Percentiles rank a stretch among this genome's conserved stretches.
These are phyloP conservation scores for Crioceris asparagi DNA, from an alignment of 2,888 invertebrate genomes.

Conservation along the genomic window DNA sequence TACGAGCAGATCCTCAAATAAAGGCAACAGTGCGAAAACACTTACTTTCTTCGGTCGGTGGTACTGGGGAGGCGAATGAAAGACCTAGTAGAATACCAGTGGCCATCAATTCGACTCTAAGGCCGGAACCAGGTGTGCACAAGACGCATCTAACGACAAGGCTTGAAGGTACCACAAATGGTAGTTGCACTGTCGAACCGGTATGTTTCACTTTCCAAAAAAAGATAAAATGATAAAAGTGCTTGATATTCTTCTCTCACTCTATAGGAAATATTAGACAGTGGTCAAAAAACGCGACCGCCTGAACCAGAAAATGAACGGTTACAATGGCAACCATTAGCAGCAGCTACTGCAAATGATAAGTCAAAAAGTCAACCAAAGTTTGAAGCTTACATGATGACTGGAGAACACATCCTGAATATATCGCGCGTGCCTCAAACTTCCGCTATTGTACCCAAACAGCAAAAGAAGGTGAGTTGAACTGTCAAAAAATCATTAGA, in stretches of 20 bases:
- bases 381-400: slow-evolving; percentile 96
- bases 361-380: slow-evolving; percentile 38
- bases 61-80: slow-evolving; percentile 15
- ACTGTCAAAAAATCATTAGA: background rate
- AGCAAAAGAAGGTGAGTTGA: slow-evolving; percentile 42
- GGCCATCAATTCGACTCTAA: slow-evolving; percentile 25
- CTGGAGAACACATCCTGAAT: slow-evolving; percentile 90
- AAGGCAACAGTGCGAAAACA: slow-evolving; percentile 70
- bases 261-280: too few species aligned
- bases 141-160: slow-evolving; percentile 14
- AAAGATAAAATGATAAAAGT: too few species aligned
- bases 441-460: slow-evolving; percentile 49
- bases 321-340: slow-evolving; percentile 45
- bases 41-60: slow-evolving; percentile 46
- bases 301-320: slow-evolving; percentile 42
- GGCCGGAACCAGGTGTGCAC: slow-evolving; percentile 17
- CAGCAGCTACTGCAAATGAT: slow-evolving; percentile 32
- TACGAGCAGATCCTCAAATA: slow-evolving; percentile 70
- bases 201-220: slow-evolving; percentile 1
- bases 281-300: slow-evolving; percentile 31
- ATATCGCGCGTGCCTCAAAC: slow-evolving; percentile 72
- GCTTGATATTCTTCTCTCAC: too few species aligned
- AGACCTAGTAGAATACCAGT: slow-evolving; percentile 35
- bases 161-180: slow-evolving; percentile 39
- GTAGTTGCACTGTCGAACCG: slow-evolving; percentile 37